These are phyloP conservation scores for Ormyrus pomaceus DNA, from an alignment of 2,888 invertebrate genomes.

Conservation along the genomic window DNA sequence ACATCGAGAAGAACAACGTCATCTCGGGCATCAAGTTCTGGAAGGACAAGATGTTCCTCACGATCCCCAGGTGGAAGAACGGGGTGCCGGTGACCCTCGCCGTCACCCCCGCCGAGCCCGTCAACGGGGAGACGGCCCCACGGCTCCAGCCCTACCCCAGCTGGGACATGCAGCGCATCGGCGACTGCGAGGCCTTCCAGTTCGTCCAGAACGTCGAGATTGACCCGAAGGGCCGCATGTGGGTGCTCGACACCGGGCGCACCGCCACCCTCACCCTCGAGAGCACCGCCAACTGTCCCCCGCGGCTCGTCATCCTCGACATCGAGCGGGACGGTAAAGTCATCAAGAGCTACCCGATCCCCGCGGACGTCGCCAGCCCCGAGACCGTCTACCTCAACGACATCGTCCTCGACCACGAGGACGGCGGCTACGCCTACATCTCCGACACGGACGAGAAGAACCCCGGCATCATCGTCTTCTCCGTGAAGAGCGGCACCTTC, in stretches of 20 bases:
- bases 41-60: slow-evolving; percentile 82
- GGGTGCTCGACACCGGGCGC: slow-evolving; percentile 78
- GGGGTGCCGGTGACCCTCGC: slow-evolving; percentile 85
- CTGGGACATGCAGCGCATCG: slow-evolving; percentile 82
- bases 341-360: slow-evolving; percentile 79
- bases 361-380: slow-evolving; percentile 79
- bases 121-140: slow-evolving; percentile 79
- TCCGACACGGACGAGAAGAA: slow-evolving; percentile 83
- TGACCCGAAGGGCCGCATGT: slow-evolving; percentile 82
- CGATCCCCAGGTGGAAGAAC: slow-evolving; percentile 82
- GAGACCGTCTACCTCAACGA: slow-evolving; percentile 83
- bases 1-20: slow-evolving; percentile 82
- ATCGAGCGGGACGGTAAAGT: slow-evolving; percentile 79
- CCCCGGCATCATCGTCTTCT: slow-evolving; percentile 86
- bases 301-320: slow-evolving; percentile 83
- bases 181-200: slow-evolving; percentile 83
- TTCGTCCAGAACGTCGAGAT: slow-evolving; percentile 87
- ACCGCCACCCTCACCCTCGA: slow-evolving; percentile 78
- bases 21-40: slow-evolving; percentile 83
- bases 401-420: slow-evolving; percentile 84
- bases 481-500: slow-evolving; percentile 80
- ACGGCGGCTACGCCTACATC: slow-evolving; percentile 83
- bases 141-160: slow-evolving; percentile 82
- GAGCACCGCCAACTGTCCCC: slow-evolving; percentile 78
- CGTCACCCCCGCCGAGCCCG: slow-evolving; percentile 76